These are phyloP conservation scores for Protophormia terraenovae DNA, from an alignment of 2,888 invertebrate genomes.

Conservation along the genomic window DNA sequence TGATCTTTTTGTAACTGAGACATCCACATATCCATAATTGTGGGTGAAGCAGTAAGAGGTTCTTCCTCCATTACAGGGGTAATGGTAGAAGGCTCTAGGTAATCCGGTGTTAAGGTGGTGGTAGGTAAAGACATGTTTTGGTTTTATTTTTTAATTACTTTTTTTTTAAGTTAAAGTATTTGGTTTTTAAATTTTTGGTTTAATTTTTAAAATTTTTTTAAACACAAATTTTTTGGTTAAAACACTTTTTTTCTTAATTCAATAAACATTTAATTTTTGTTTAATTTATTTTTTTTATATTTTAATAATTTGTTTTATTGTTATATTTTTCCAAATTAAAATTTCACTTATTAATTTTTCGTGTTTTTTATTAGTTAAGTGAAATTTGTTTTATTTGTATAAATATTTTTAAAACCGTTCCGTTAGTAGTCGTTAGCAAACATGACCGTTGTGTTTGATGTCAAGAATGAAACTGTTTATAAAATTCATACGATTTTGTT, in stretches of 20 bases:
- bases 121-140: slow-evolving; percentile 29
- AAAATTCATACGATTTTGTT: slow-evolving; percentile 42
- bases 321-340: not conserved
- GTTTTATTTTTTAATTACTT: not conserved
- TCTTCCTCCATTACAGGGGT: slow-evolving; percentile 34
- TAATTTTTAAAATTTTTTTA: not conserved
- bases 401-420: not conserved
- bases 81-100: slow-evolving; percentile 59
- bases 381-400: not conserved
- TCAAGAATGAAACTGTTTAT: slow-evolving; percentile 64
- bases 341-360: slow-evolving; percentile 32
- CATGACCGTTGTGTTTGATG: slow-evolving; percentile 59
- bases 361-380: not conserved
- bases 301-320: not conserved
- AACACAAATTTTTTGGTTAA: not conserved
- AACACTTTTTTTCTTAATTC: slow-evolving; percentile 1
- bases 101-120: too few relatives aligned
- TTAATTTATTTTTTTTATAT: slow-evolving; percentile 1
- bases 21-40: slow-evolving; percentile 70
- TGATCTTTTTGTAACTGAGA: slow-evolving; percentile 74
- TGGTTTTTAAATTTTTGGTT: slow-evolving; percentile 49
- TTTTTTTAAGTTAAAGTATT: slow-evolving; percentile 29
- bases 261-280: not conserved
- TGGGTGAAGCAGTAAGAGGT: slow-evolving; percentile 71
- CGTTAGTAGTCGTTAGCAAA: not conserved